Evolutionary conservation across 2,113 vertebrate species (phyloP).

Genomic region (Polyodon spathula): DNA sequence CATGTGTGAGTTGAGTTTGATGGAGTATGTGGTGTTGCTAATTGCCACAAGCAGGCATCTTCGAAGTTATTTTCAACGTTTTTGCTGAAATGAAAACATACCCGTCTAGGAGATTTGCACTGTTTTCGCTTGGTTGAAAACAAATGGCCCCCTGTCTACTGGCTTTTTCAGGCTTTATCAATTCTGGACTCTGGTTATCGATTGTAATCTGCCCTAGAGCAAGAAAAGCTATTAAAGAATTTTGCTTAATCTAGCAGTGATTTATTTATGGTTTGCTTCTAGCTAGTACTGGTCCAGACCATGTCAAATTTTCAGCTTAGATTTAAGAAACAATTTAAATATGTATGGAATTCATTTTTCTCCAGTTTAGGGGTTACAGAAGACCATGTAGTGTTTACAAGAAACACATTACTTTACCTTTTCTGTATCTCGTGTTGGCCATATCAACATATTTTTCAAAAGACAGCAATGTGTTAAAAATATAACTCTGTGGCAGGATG

Average conservation of each 20-base stretch:
- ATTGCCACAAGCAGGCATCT: slow-evolving; percentile 12
- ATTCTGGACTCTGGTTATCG: slow-evolving; percentile 17
- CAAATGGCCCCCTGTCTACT: slow-evolving; percentile 20
- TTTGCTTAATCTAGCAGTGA: background rate
- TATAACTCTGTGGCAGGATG: too few relatives aligned
- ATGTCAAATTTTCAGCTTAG: slow-evolving; percentile 9
- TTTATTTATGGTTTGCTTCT: slow-evolving; percentile 13
- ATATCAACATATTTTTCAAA: too few relatives aligned
- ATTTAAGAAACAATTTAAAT: slow-evolving; percentile 11
- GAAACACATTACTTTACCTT: too few relatives aligned
- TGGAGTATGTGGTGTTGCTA: slow-evolving; percentile 13
- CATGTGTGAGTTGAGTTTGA: slow-evolving; percentile 29
- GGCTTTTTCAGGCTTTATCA: slow-evolving; percentile 23
- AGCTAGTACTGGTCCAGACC: slow-evolving; percentile 2
- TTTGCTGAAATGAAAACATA: background rate
- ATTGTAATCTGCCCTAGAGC: slow-evolving; percentile 24
- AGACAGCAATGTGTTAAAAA: too few relatives aligned
- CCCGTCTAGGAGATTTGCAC: background rate
- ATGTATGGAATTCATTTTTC: slow-evolving; percentile 5
- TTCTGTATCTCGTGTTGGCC: too few relatives aligned
- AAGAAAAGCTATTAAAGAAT: background rate
- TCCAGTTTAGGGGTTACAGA: slow-evolving; percentile 21
- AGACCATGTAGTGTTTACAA: slow-evolving; percentile 29
- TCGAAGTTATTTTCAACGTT: background rate
- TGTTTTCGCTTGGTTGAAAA: slow-evolving; percentile 9